Percentiles rank a stretch among this genome's conserved stretches.
phyloP scores from a whole-genome alignment of 2,888 invertebrate species.

The Drosophila meridiana region DNA sequence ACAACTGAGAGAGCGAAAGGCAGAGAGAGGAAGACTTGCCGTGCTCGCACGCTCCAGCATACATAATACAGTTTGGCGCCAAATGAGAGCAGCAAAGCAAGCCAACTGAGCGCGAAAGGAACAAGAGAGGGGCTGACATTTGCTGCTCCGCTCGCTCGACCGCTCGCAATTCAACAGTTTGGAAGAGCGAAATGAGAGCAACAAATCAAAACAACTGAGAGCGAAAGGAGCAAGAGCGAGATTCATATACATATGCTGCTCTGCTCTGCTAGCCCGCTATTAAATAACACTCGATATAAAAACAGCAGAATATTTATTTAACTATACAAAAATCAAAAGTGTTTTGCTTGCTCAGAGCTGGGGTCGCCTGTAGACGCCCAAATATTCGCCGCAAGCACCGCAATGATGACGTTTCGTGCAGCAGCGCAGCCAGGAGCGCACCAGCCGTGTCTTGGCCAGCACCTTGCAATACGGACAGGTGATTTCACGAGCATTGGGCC shows the following conservation, averaged over 20 bases:
- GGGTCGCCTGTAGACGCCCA: constrained; percentile 83
- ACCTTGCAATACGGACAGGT: constrained; percentile 82
- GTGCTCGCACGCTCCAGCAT: neutral
- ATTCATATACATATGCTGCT: neutral
- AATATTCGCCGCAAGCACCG: constrained; percentile 82
- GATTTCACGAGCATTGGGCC: constrained; percentile 80
- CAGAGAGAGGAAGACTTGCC: neutral
- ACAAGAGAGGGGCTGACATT: neutral
- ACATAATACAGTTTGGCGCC: no score
- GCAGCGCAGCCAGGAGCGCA: constrained; percentile 71
- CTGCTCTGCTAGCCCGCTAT: neutral
- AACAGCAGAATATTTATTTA: constrained; percentile 23
- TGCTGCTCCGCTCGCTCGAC: neutral
- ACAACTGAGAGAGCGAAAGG: neutral
- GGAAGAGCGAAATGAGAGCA: neutral
- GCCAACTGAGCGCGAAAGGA: neutral
- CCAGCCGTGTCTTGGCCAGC: constrained; percentile 74
- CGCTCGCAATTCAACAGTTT: neutral
- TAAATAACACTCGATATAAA: constrained; percentile 14
- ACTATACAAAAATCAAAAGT: neutral
- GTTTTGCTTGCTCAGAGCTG: constrained; percentile 65
- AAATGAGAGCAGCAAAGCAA: neutral
- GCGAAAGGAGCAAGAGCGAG: neutral
- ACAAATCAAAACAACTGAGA: neutral
- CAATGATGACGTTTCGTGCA: constrained; percentile 81